These are phyloP conservation scores for Diadromus collaris DNA, from an alignment of 2,888 invertebrate species.

Conservation along the genomic window DNA sequence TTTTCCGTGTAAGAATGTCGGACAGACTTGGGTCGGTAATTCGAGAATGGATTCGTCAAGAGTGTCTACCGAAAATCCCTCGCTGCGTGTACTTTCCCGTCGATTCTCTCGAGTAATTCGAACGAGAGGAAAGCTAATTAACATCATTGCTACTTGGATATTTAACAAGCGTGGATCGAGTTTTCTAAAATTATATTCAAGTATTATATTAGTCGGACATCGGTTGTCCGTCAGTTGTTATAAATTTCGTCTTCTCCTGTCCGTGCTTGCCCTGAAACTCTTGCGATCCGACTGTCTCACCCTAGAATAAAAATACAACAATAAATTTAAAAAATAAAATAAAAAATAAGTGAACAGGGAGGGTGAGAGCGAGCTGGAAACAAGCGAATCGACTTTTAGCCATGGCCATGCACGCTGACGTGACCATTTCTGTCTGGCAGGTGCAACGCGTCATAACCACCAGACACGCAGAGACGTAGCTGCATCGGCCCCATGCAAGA, in stretches of 20 bases:
- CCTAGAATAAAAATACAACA: conserved; percentile 24
- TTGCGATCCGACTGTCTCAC: conserved; percentile 29
- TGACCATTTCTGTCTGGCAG: conserved; percentile 66
- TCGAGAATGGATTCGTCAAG: conserved; percentile 10
- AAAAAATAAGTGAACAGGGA: conserved; percentile 48
- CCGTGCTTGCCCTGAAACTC: conserved; percentile 25
- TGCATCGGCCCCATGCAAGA: conserved; percentile 27
- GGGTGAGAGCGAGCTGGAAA: conserved; percentile 40
- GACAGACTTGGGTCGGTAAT: conserved; percentile 39
- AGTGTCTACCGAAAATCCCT: conserved; percentile 4
- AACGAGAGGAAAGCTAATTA: conserved; percentile 41
- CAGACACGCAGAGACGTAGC: conserved; percentile 56
- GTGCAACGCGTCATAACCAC: conserved; percentile 67
- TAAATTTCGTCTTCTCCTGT: not conserved
- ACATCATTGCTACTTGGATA: conserved; percentile 33
- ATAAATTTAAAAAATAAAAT: conserved; percentile 28
- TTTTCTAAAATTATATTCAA: not conserved
- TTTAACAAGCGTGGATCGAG: not conserved
- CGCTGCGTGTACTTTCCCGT: not conserved
- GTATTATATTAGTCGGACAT: too few species aligned
- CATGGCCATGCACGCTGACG: conserved; percentile 61
- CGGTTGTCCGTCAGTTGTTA: too few species aligned
- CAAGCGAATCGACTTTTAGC: conserved; percentile 46
- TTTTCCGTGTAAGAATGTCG: not conserved
- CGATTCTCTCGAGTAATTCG: conserved; percentile 7